Conservation (phyloP, 2,113 vertebrate genomes). For the Heliornis fulica region DNA sequence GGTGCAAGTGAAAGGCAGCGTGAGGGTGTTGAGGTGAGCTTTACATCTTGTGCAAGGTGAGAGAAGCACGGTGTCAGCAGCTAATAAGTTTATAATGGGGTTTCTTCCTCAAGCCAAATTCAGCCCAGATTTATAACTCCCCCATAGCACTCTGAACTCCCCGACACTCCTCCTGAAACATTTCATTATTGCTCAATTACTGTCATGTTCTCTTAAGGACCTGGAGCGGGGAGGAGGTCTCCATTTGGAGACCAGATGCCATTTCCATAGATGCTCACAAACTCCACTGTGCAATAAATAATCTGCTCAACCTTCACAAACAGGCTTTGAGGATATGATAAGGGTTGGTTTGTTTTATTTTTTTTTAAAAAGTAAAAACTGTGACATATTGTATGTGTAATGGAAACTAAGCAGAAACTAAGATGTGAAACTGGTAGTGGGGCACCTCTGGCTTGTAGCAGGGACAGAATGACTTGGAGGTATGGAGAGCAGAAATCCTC, state of each 20-base stretch:
- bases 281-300: not conserved
- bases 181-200: conserved; percentile 61
- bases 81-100: not conserved
- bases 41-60: not conserved
- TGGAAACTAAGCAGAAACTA: conserved; percentile 26
- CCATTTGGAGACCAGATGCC: conserved; percentile 61
- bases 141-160: not conserved
- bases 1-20: not conserved
- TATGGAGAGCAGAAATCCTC: not conserved
- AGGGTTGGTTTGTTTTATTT: too few species aligned
- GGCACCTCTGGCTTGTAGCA: not conserved
- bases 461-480: not conserved
- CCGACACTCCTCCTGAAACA: conserved; percentile 42
- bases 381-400: conserved; percentile 6
- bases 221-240: not conserved
- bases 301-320: not conserved
- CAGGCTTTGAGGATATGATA: conserved; percentile 15
- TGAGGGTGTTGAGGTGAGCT: not conserved
- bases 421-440: not conserved
- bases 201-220: conserved; percentile 51
- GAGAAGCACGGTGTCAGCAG: conserved; percentile 22
- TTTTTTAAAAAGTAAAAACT: not conserved
- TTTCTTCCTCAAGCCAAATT: conserved; percentile 29
- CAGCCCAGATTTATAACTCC: conserved; percentile 41
- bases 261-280: conserved; percentile 11